A percentile compares a stretch with the other conserved stretches of the same genome.
phyloP scores from a whole-genome alignment of 2,888 invertebrate genomes.

The Nephrotoma appendiculata region DNA sequence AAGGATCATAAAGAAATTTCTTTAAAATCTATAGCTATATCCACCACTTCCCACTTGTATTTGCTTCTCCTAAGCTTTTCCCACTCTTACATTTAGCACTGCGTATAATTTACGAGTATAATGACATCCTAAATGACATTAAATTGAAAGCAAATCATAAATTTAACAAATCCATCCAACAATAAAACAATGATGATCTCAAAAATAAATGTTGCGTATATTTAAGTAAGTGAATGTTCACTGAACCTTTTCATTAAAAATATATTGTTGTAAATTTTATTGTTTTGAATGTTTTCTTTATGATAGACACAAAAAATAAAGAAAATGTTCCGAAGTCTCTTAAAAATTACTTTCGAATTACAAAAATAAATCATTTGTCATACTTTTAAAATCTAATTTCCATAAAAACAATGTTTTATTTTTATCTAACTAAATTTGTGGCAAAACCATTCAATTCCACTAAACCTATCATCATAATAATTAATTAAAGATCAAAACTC shows the following conservation, averaged over 20 bases:
- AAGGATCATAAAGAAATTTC: too few relatives aligned
- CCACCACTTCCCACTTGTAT: too few relatives aligned
- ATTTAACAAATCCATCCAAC: neutral
- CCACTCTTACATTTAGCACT: too few relatives aligned
- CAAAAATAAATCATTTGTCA: neutral
- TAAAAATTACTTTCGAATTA: neutral
- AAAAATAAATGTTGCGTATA: neutral
- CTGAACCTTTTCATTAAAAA: neutral
- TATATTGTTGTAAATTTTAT: neutral
- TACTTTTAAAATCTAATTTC: neutral
- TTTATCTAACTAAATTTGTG: neutral
- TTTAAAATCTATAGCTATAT: too few relatives aligned
- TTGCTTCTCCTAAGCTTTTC: too few relatives aligned
- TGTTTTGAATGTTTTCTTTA: neutral
- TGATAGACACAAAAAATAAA: neutral
- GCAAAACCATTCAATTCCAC: neutral
- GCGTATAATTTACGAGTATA: neutral
- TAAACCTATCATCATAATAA: neutral
- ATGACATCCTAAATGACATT: neutral
- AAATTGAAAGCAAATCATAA: neutral
- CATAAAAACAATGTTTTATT: neutral
- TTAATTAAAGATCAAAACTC: neutral
- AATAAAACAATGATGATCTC: neutral
- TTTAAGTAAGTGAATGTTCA: neutral
- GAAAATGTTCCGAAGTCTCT: neutral